Evolutionary conservation across 2,888 invertebrate species (phyloP), one percentile per base, ranked within the genome.

Genomic region (Tupiocoris notatus): DNA sequence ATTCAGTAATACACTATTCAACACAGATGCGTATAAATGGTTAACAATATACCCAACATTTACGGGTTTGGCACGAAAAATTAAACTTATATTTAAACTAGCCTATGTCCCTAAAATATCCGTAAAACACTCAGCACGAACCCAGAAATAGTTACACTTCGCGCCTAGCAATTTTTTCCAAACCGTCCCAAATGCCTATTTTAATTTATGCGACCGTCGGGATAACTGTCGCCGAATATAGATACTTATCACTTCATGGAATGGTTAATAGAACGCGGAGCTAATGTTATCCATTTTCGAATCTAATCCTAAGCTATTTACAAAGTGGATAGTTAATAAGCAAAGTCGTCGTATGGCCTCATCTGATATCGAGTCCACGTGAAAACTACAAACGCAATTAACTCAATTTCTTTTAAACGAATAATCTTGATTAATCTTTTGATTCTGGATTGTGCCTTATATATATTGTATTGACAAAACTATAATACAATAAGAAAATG

Each of bases 401-500:
- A 39, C n/a, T n/a, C n/a, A 39, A 39, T 39, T 12, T 7, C 39
- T 54, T 25, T 39, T n/a, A 67, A 58, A 70, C 22, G 22, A 58
- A 70, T 70, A 70, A 59, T 70, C 70, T 70, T 70, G 70, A 70
- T 70, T 70, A 70, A 59, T 58, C 18, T 70, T 70, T 70, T 70
- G 70, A 70, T 70, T 70, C 16, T 70, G 70, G 24, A 58, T 70
- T 23, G 9, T 63, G 9, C 22, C 67, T 20, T 57, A 67, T 56
- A 22, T 67, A 59, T 39, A 39, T 39, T 7, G 12, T 39, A 59
- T 24, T 57, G 9, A 18, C 22, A 65, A 23, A 65, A 54, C 57
- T 68, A 68, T 12, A 7, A 23, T 24, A 18, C 70, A 58, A 67
- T 18, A 16, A 67, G 12, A 54, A 66, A 54, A 65, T 20, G 12